Evolutionary conservation across 2,113 vertebrate genomes (phyloP), one percentile per base, ranked within the genome.

Genomic region (Himantopus leucocephalus): DNA sequence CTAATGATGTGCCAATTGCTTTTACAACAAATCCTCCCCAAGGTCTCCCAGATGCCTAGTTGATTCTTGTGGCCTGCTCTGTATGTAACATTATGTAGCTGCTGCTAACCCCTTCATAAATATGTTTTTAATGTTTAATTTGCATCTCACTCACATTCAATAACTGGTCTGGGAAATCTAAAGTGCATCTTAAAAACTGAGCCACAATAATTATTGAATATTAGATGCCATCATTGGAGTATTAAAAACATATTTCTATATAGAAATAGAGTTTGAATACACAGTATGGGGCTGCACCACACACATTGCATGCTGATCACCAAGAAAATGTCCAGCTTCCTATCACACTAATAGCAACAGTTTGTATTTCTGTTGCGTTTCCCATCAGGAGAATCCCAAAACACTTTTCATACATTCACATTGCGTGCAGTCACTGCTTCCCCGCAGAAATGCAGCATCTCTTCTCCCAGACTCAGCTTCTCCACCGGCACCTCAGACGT

Each of bases 161-260:
- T 66, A 92, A 92, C 85, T 41, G 1, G 39, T 81, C 78, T 96
- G 97, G 96, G 97, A 96, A 96, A 97, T 94, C 90, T 96, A 93
- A 97, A 97, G 95, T 80, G 79, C 93, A 55, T 96, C 95, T 96
- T 78, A 85, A 91, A 97, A 92, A 68, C 37, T 1, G 39, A 96
- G 91, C 91, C 55, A 35, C 58, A 45, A 90, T 94, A 94, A 91
- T 96, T 93, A 92, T 92, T 80, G 95, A 94, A 70, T 90, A 90
- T 96, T 93, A 78, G 90, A 90, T 83, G 73, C 55, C 88, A 94
- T 93, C 52, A 47, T 14, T 66, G 95, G 55, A 87, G 94, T 92
- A 97, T 97, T 96, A 96, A 96, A 96, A 96, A 66, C 95, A 81
- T 58, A 89, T 93, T 97, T 96, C 88, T 92, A 23, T 8, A 24